These are phyloP conservation scores for Phrixothrix hirtus DNA, from an alignment of 2,888 invertebrate species.

Conservation along the genomic window DNA sequence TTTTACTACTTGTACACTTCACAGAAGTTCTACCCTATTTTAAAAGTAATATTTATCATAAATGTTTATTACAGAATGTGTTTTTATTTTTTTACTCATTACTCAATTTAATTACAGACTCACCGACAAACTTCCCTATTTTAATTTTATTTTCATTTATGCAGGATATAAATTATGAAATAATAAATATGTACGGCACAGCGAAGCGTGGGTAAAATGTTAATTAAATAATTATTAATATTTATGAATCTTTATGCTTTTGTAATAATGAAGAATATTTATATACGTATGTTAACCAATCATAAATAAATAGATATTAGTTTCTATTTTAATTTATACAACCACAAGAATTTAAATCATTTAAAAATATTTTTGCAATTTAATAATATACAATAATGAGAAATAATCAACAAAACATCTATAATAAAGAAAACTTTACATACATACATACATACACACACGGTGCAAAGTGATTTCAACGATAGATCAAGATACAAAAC, in stretches of 20 bases:
- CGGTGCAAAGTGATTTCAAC: conserved; percentile 10
- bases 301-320: no score
- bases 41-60: not conserved
- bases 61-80: no score
- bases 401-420: conserved; percentile 18
- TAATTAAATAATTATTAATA: conserved; percentile 11
- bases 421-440: no score
- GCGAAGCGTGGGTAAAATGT: conserved; percentile 7
- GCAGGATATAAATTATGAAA: conserved; percentile 7
- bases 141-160: not conserved
- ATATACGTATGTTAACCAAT: not conserved
- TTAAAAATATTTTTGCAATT: no score
- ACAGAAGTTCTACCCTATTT: not conserved
- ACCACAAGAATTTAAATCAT: no score
- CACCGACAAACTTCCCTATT: not conserved
- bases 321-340: no score
- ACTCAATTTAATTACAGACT: not conserved
- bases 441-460: no score
- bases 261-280: not conserved
- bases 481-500: conserved; percentile 14
- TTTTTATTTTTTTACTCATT: not conserved
- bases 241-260: conserved; percentile 8
- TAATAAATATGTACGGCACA: conserved; percentile 5
- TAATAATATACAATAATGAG: not conserved
- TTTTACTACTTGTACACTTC: not conserved